Base-by-base conservation (phyloP, 2,888 invertebrate species). In the Noctua comes region DNA sequence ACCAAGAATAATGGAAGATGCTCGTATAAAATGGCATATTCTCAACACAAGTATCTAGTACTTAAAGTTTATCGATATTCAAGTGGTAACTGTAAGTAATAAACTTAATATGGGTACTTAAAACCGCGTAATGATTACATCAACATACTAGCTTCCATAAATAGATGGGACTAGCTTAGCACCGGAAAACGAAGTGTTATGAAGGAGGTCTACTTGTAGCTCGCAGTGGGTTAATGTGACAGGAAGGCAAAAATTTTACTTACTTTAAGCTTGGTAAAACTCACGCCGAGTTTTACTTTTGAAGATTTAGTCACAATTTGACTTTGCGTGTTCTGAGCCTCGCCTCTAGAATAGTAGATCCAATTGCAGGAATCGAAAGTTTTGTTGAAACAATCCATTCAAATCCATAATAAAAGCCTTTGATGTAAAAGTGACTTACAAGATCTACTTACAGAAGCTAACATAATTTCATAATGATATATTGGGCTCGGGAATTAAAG, bases 91-190 rank as follows among this genome's bases (percentile, higher is more conserved):
- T 80, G 51, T 57, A 59, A 46, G 43, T 48, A 76, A 69, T 66
- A 57, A 82, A 69, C 16, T 51, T 57, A 65, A 36, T 36, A 51
- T 24, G 40, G 36, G 18, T 51, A 43, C 31, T 66, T 76, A 18
- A 65, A 57, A 36, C 43, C 64, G 69, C 51, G 27, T 69, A 66
- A 66, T 73, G 68, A 74, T 68, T 75, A 82, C 75, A 46, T 75
- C 36, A 46, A 68, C 62, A 46, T 62, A 46, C 51, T 21, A 21
- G 51, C 27, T 68, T 5, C 59, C 59, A 74, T 74, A 74, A 68
- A 79, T 62, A 80, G 79, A 51, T 62, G 36, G 18, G 10, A 31
- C 27, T 13, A 51, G 59, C 57, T 81, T 51, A 46, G 68, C 18
- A 68, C 51, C 43, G 75, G 66, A 40, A 62, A 43, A 51, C 24